Percentiles rank a stretch among this genome's conserved stretches.
These are phyloP conservation scores for Agrochola macilenta DNA, from an alignment of 2,888 invertebrate species.

Conservation along the genomic window DNA sequence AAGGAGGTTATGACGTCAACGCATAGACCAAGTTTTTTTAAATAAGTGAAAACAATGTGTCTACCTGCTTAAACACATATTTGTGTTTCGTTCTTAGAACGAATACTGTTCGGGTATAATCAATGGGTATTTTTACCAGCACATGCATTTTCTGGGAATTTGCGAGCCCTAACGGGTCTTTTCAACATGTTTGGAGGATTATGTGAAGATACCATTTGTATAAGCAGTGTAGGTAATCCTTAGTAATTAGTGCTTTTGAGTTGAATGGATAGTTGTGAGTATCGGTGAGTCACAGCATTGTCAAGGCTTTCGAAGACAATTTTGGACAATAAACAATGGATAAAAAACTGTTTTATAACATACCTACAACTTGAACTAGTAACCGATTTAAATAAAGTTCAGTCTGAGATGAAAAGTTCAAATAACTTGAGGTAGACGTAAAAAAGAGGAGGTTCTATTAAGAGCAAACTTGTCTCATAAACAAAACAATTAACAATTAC, in stretches of 20 bases:
- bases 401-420: neutral
- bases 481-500: neutral
- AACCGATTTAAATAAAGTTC: neutral
- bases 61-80: constrained; percentile 57
- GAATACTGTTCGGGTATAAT: constrained; percentile 3
- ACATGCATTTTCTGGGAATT: constrained; percentile 31
- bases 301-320: too few relatives aligned
- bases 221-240: neutral
- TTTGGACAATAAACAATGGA: too few relatives aligned
- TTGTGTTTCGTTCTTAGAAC: constrained; percentile 39
- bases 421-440: neutral
- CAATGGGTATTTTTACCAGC: constrained; percentile 18
- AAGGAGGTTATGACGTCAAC: constrained; percentile 3
- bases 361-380: too few relatives aligned
- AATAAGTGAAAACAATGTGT: constrained; percentile 35
- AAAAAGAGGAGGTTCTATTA: too few relatives aligned
- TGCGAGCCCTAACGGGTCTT: constrained; percentile 43
- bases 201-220: constrained; percentile 17
- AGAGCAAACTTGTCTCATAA: neutral
- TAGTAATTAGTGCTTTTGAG: constrained; percentile 30
- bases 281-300: constrained; percentile 11
- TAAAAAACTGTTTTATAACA: neutral
- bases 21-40: neutral
- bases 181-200: constrained; percentile 18
- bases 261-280: constrained; percentile 16